Percentiles rank a stretch among this genome's conserved stretches.
These are phyloP conservation scores for Orbicella faveolata DNA, from an alignment of 64 coral and sea anemone species.

Conservation along the genomic window DNA sequence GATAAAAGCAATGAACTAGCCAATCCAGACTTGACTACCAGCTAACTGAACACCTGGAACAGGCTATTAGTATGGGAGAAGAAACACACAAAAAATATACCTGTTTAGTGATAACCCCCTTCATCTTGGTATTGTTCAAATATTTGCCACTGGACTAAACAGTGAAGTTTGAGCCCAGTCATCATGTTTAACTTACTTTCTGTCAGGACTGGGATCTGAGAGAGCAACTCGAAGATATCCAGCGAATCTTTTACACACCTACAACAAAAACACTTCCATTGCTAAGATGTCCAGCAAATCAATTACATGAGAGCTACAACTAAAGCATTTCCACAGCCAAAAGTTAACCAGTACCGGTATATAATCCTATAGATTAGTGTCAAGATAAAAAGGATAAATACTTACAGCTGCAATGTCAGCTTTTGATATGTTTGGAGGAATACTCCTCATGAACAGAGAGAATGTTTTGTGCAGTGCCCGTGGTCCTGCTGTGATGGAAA, in stretches of 20 bases:
- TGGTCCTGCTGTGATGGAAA: conserved; percentile 22
- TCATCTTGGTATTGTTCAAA: too few relatives aligned
- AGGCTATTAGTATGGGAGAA: too few relatives aligned
- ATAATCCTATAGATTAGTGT: too few relatives aligned
- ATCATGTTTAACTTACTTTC: conserved; percentile 60
- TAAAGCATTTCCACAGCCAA: too few relatives aligned
- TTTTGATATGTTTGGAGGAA: conserved; percentile 91
- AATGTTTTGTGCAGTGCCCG: conserved; percentile 89
- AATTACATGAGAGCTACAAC: neutral
- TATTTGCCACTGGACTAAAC: neutral
- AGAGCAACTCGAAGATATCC: conserved; percentile 90
- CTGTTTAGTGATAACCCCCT: too few relatives aligned
- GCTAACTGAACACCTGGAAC: too few relatives aligned
- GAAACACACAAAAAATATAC: too few relatives aligned
- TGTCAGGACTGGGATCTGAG: conserved; percentile 93
- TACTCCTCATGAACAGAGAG: conserved; percentile 91
- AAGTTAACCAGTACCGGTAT: too few relatives aligned
- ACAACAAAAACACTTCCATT: neutral
- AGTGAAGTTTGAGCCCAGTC: neutral
- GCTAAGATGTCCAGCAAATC: neutral
- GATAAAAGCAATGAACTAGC: too few relatives aligned
- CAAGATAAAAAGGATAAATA: neutral
- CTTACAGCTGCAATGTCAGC: conserved; percentile 89
- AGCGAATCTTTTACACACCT: conserved; percentile 93
- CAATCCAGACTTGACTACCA: too few relatives aligned